Evolutionary conservation across 1,140 invertebrate species (phyloP), one percentile per base, ranked within the genome.

Genomic region (Drosophila nigromelanica): DNA sequence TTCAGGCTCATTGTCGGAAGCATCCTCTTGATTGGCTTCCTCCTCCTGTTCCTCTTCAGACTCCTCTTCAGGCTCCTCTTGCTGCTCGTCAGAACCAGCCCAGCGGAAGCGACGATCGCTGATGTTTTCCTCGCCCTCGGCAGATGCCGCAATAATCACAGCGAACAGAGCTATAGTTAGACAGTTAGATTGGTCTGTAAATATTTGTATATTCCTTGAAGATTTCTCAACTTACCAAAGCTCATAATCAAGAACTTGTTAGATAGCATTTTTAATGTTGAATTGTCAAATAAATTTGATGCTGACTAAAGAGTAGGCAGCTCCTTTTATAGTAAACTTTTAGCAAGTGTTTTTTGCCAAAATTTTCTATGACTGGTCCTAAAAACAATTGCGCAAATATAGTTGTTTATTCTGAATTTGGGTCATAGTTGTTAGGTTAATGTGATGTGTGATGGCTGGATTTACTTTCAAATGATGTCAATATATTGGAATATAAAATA

Each of bases 91-190:
- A 24, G 80, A 83, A 1, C 47, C 59, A 0, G 6, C 24, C 81
- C 81, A 86, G 21, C 81, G 81, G 67, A 30, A 86, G n/a, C 81
- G 81, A 52, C 81, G 81, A 56, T 86, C 81, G 15, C 66, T 74
- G 39, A 86, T 86, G n/a, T 18, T 40, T 2, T 69, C 70, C 5
- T 62, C 58, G 10, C 7, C 62, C 11, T 69, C 37, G 15, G 5
- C 12, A 33, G 70, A 75, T 8, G 59, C 59, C 10, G 61, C 73
- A 8, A 85, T 51, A 24, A 87, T 42, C 24, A 86, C 30, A 14
- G 82, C 81, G n/a, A 86, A 62, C 5, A 86, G 51, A 14, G 66
- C 82, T 86, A 37, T 5, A 27, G 33, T 40, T n/a, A 7, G 24
- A n/a, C 10, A 58, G 5, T 8, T 24, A 30, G 21, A 12, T 4